A percentile compares a stretch with the other conserved stretches of the same genome.
These are phyloP conservation scores for Enteromius anoplus DNA, from an alignment of 2,797 vertebrate species.

Conservation along the genomic window DNA sequence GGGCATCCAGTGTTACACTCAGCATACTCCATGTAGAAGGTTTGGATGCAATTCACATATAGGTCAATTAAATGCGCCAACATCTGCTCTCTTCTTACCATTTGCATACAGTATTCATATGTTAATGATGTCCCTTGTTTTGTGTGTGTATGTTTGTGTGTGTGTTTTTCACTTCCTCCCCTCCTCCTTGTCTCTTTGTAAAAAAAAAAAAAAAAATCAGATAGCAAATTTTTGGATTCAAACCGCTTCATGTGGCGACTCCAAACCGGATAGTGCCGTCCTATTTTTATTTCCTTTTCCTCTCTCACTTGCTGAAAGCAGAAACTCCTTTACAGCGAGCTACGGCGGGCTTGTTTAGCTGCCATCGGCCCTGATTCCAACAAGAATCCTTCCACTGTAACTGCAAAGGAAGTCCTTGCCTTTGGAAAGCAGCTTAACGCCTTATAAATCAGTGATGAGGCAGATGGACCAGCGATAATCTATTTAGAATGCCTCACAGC, in stretches of 20 bases:
- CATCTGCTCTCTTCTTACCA: constrained; percentile 99
- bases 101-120: constrained; percentile 99
- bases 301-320: constrained; percentile 83
- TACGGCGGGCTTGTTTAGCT: constrained; percentile 83
- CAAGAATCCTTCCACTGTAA: constrained; percentile 91
- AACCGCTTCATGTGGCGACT: constrained; percentile 68
- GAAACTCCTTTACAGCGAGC: constrained; percentile 79
- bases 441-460: constrained; percentile 99
- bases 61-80: constrained; percentile 99
- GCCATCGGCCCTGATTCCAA: constrained; percentile 87
- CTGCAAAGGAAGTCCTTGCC: constrained; percentile 81
- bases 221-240: constrained; percentile 89
- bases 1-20: constrained; percentile 89
- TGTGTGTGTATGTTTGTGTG: constrained; percentile 61
- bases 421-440: constrained; percentile 96
- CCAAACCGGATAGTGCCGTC: constrained; percentile 70
- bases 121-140: constrained; percentile 97
- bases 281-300: constrained; percentile 83
- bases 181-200: constrained; percentile 75
- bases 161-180: constrained; percentile 76
- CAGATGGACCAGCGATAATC: constrained; percentile 99
- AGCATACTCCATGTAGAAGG: constrained; percentile 95
- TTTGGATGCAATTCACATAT: constrained; percentile 99
- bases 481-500: constrained; percentile 99
- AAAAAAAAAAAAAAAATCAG: constrained; percentile 73